Evolutionary conservation across 1,140 invertebrate species (phyloP).

Genomic region (Nomia melanderi): DNA sequence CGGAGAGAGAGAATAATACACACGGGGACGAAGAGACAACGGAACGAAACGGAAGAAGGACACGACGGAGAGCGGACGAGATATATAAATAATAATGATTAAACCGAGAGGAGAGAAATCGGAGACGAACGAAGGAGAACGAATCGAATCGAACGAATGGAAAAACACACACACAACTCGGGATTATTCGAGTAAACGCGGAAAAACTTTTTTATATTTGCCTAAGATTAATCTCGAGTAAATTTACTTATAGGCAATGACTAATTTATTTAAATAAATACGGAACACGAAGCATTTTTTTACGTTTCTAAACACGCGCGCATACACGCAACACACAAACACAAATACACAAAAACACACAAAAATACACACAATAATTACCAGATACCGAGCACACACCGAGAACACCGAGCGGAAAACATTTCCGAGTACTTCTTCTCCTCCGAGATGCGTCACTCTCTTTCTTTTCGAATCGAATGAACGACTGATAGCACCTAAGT

Average conservation of each 20-base stretch:
- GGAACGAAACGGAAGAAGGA: background rate
- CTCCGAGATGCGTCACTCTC: constrained; percentile 41
- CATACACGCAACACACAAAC: background rate
- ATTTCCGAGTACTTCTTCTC: constrained; percentile 6
- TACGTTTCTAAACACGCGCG: constrained; percentile 70
- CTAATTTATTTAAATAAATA: constrained; percentile 74
- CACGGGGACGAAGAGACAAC: background rate
- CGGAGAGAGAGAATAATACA: background rate
- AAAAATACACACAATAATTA: background rate
- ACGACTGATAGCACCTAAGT: constrained; percentile 78
- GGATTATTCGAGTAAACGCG: constrained; percentile 61
- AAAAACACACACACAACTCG: constrained; percentile 42
- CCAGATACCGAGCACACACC: constrained; percentile 2
- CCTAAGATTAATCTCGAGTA: constrained; percentile 72
- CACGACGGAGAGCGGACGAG: background rate
- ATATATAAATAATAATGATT: background rate
- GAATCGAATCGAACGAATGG: constrained; percentile 34
- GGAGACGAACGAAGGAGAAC: constrained; percentile 18
- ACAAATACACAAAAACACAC: constrained; percentile 1
- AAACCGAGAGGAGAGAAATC: background rate
- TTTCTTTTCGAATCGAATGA: constrained; percentile 69
- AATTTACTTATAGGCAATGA: constrained; percentile 70
- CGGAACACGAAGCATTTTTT: constrained; percentile 73
- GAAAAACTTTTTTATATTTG: constrained; percentile 72
- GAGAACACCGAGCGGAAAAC: background rate